Conservation (phyloP, 2,797 vertebrate genomes). For the Serranus cabrilla region DNA sequence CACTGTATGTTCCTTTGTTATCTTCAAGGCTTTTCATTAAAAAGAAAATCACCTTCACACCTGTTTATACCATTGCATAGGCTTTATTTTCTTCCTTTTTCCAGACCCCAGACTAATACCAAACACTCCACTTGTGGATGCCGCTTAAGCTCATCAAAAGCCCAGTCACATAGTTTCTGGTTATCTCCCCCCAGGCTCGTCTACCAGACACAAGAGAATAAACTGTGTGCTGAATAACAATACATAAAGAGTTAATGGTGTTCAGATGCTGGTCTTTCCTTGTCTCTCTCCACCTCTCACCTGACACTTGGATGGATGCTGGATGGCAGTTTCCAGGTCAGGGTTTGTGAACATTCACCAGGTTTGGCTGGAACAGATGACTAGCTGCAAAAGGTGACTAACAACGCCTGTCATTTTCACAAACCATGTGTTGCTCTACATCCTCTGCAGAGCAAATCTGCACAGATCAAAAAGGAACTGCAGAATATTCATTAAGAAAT, state of each 20-base stretch:
- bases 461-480: background rate
- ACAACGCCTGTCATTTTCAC: slow-evolving; percentile 14
- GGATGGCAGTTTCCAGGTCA: slow-evolving; percentile 24
- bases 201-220: slow-evolving; percentile 54
- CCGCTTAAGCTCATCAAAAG: slow-evolving; percentile 52
- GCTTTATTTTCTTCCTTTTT: slow-evolving; percentile 26
- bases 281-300: slow-evolving; percentile 40
- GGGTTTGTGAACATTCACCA: background rate
- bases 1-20: background rate
- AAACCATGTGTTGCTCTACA: slow-evolving; percentile 2
- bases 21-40: background rate
- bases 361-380: slow-evolving; percentile 22
- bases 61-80: background rate
- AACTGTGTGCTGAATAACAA: slow-evolving; percentile 66
- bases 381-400: slow-evolving; percentile 18
- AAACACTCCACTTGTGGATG: slow-evolving; percentile 37
- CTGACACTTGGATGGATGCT: slow-evolving; percentile 22
- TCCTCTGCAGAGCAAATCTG: background rate
- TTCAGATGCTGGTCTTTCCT: slow-evolving; percentile 35
- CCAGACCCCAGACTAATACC: slow-evolving; percentile 5
- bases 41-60: slow-evolving; percentile 1
- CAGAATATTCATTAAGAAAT: slow-evolving; percentile 35
- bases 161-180: slow-evolving; percentile 63
- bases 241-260: slow-evolving; percentile 59
- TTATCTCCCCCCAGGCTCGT: slow-evolving; percentile 62